Base-by-base conservation (phyloP, 2,888 invertebrate species). In the Hipparchia semele region DNA sequence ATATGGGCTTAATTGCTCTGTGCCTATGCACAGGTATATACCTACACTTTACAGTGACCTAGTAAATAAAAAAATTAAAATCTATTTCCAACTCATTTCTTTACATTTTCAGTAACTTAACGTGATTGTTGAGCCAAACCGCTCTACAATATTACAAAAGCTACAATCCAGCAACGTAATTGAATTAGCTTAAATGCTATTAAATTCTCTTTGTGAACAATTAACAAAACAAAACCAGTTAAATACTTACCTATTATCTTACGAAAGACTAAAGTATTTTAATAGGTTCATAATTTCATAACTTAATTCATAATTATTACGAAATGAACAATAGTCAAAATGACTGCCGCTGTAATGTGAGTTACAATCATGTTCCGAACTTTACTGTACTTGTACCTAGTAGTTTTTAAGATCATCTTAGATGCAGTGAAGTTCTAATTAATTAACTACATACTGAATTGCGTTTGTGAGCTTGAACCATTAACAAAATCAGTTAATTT, bases 251-350 rank as follows among this genome's bases (percentile, higher is more conserved):
- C 33, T 39, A 12, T 45, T 45, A 56, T 23, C 2, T 12, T 10
- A 23, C 54, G 3, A 68, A 9, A n/a, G 12, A 58, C 58, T 46
- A 6, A 13, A 68, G 58, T 71, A 59, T 65, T 54, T 13, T 39
- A 58, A 56, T 13, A 45, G 46, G 9, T 58, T 58, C 9, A n/a
- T 45, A 53, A 53, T 39, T 4, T 39, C 5, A 39, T 39, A 39
- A 39, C 51, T 66, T 53, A n/a, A n/a, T n/a, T n/a, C n/a, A 46
- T 46, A 23, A 23, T 23, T 23, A 49, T 70, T 70, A 71, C 65
- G 54, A 13, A 70, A 49, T 53, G 49, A 23, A 64, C 23, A 46
- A 56, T 65, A 70, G 62, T 70, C 33, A 64, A 58, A 67, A 67
- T 67, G 56, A 67, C 67, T 54, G 23, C 23, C 23, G 23, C 23